Evolutionary conservation across 2,797 vertebrate genomes (phyloP), one percentile per base, ranked within the genome.

Genomic region (Botia kubotai): DNA sequence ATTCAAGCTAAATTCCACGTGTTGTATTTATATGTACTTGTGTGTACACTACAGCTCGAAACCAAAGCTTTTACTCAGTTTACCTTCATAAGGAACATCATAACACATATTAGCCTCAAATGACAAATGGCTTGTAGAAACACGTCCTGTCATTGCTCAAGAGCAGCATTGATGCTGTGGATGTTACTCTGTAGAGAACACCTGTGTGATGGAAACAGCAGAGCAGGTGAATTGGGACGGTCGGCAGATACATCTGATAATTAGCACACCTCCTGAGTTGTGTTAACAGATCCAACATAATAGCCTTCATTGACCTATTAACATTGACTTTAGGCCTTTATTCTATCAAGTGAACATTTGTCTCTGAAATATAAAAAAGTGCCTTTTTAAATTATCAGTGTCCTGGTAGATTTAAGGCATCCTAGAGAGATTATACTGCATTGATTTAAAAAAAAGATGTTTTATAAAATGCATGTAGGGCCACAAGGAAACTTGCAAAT

Each of bases 31-130:
- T 90, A 87, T 92, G 90, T 90, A 82, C 39, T 63, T 91, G 81
- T 75, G 72, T 84, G 88, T 93, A 89, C 90, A 92, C 89, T 93
- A 92, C 92, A 94, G 93, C 93, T 93, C 79, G 81, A 93, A 92
- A 94, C 93, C 93, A 94, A 94, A 94, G 92, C 90, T 75, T 83
- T 69, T 81, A 7, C 67, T 81, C 46, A 16, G 36, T 76, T 63
- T 84, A 75, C 67, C 55, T 60, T 62, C 6, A 63, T 69, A 69
- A 77, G 67, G 77, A 73, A 66, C 19, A 66, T 53, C 60, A 19
- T 13, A 21, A 29, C 36, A 57, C 60, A 13, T 26, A 60, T 53
- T 55, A 72, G 69, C 48, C 69, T 79, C 69, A 72, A 36, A 65
- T 5, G 3, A 36, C 39, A 63, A 26, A 26, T 0, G 21, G 7